These are phyloP conservation scores for Corythaeola cristata DNA, from an alignment of 2,113 vertebrate genomes.

Conservation along the genomic window DNA sequence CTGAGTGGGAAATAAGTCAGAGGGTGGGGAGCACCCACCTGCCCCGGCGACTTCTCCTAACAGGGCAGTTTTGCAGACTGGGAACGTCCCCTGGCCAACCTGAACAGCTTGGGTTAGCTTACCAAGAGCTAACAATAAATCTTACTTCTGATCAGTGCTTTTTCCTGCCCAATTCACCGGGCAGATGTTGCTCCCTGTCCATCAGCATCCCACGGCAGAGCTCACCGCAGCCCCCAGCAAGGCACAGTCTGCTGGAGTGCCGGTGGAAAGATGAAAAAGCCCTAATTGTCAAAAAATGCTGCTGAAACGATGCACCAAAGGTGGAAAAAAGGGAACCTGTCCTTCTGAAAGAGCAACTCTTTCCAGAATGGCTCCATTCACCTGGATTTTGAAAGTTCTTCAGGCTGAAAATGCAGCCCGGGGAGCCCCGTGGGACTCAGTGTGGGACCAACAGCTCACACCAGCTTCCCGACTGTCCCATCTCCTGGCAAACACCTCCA, in stretches of 20 bases:
- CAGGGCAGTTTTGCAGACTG: neutral
- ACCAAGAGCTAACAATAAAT: neutral
- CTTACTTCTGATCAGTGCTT: neutral
- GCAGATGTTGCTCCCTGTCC: neutral
- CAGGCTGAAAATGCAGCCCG: neutral
- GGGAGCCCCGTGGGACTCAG: neutral
- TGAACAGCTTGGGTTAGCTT: neutral
- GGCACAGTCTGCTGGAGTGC: neutral
- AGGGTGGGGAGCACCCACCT: neutral
- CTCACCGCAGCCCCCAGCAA: neutral
- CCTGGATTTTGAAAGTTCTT: neutral
- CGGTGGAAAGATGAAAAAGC: neutral
- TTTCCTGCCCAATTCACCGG: neutral
- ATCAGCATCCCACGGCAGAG: neutral
- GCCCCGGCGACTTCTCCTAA: neutral
- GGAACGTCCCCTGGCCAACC: neutral
- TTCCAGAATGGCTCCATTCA: neutral
- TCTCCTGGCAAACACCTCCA: accelerated
- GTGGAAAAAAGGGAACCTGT: neutral
- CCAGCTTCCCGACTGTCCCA: neutral
- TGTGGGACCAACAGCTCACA: neutral
- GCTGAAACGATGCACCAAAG: neutral
- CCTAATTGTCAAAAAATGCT: neutral
- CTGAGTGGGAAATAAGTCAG: neutral
- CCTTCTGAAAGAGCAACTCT: neutral